Evolutionary conservation across 2,888 invertebrate genomes (phyloP).

Genomic region (Molorchus minor): DNA sequence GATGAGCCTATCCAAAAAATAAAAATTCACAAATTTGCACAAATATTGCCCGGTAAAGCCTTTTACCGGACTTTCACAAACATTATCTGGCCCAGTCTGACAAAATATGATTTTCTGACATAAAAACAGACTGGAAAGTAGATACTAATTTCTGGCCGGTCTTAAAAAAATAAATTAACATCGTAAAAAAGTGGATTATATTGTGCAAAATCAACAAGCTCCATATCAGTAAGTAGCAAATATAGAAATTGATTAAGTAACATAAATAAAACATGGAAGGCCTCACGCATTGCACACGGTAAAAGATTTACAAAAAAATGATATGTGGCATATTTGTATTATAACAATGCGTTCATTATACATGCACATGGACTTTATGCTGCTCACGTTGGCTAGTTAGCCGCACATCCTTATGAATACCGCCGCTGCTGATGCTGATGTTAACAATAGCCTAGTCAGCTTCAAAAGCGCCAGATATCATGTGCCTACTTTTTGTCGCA

Average conservation of each 20-base stretch:
- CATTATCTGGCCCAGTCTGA: too few species aligned
- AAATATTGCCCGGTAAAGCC: too few species aligned
- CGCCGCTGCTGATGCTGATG: conserved; percentile 49
- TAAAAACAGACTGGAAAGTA: not conserved
- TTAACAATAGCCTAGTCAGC: conserved; percentile 54
- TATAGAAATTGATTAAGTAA: conserved; percentile 47
- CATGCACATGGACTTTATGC: conserved; percentile 57
- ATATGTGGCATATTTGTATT: conserved; percentile 60
- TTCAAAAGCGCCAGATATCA: conserved; percentile 30
- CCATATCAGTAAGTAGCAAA: conserved; percentile 31
- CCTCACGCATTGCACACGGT: conserved; percentile 47
- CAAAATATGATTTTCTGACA: too few species aligned
- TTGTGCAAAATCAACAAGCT: conserved; percentile 44
- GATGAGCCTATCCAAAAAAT: too few species aligned
- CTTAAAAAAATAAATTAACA: too few species aligned
- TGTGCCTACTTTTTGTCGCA: conserved; percentile 35
- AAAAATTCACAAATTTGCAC: too few species aligned
- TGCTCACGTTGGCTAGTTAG: conserved; percentile 58
- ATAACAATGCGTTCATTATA: conserved; percentile 59
- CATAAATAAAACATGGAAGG: conserved; percentile 52
- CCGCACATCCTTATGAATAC: conserved; percentile 58
- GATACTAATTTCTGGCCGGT: too few species aligned
- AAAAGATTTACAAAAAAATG: conserved; percentile 49
- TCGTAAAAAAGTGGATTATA: conserved; percentile 40
- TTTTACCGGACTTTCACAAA: too few species aligned